Percentiles rank a stretch among this genome's conserved stretches.
These are phyloP conservation scores for Buphagus erythrorhynchus DNA, from an alignment of 2,797 vertebrate genomes.

Conservation along the genomic window DNA sequence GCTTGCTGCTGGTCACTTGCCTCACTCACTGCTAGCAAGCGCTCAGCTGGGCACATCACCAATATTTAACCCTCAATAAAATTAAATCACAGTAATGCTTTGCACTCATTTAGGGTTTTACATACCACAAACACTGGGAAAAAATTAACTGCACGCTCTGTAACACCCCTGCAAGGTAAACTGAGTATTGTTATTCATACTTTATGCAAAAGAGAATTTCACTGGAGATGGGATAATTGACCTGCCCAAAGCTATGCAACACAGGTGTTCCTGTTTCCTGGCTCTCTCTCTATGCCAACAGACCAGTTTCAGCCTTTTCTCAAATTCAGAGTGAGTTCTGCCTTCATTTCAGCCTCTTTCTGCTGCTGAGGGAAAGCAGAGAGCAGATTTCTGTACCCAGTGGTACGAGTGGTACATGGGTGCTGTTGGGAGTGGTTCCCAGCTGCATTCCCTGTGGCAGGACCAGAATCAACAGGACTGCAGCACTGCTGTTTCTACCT, in stretches of 20 bases:
- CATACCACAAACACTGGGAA: background rate
- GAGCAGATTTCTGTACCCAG: background rate
- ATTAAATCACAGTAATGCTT: background rate
- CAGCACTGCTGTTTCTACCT: background rate
- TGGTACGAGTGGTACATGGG: accelerated
- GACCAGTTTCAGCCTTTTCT: background rate
- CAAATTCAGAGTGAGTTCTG: background rate
- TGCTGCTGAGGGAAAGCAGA: background rate
- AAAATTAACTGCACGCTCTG: background rate
- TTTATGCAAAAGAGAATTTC: conserved; percentile 18
- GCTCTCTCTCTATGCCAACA: background rate
- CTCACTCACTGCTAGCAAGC: background rate
- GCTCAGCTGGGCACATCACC: background rate
- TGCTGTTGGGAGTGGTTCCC: background rate
- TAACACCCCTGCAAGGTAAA: background rate
- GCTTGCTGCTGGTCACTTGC: conserved; percentile 25
- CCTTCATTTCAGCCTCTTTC: background rate
- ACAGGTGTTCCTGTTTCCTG: conserved; percentile 29
- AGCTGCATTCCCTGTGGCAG: background rate
- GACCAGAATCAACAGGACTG: background rate
- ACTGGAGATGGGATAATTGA: conserved; percentile 27
- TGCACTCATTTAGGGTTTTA: background rate
- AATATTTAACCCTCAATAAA: conserved; percentile 19
- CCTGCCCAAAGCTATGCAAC: conserved; percentile 35
- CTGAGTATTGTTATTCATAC: background rate